Conservation (phyloP, 2,113 vertebrate genomes). For the Scophthalmus maximus region DNA sequence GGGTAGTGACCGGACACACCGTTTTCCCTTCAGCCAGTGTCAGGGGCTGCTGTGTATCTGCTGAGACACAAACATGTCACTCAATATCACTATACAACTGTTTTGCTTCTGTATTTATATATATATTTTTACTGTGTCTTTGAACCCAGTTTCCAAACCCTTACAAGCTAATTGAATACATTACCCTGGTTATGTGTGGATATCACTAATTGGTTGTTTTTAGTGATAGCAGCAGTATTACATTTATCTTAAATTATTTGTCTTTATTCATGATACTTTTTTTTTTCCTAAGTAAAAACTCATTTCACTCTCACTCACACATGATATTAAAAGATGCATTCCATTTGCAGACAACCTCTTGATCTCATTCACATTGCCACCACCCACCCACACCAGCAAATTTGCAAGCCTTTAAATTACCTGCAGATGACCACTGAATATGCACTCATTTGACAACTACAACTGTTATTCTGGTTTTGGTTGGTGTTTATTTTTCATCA, state of each 20-base stretch:
- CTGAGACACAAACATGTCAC: too few species aligned
- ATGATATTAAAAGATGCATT: neutral
- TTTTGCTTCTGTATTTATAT: neutral
- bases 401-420: neutral
- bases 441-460: neutral
- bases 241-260: neutral
- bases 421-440: neutral
- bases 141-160: neutral
- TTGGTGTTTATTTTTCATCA: too few species aligned
- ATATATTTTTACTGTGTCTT: fast-evolving
- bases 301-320: neutral
- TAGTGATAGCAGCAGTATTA: neutral
- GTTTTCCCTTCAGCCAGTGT: conserved; percentile 16
- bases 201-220: neutral
- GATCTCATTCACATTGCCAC: neutral
- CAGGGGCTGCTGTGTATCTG: neutral
- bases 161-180: neutral
- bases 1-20: conserved; percentile 1
- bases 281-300: too few species aligned
- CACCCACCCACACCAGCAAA: neutral
- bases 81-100: too few species aligned
- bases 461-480: too few species aligned
- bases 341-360: neutral
- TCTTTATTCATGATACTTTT: neutral
- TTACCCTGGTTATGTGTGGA: neutral